Conservation (phyloP, 1,140 invertebrate species). For the Tetramorium parvispinum region DNA sequence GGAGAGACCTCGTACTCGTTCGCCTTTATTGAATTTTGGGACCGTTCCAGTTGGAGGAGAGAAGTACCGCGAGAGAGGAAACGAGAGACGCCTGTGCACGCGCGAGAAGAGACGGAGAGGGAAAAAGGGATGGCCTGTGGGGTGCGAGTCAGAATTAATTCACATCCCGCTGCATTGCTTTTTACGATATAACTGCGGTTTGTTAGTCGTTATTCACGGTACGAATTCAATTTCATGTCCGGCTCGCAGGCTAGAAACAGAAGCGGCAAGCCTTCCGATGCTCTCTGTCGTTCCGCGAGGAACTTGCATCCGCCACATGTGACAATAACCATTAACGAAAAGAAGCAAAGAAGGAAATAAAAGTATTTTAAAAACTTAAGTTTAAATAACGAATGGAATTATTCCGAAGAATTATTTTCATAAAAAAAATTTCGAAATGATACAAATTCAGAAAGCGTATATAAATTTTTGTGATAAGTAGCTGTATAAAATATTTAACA, state of each 20-base stretch:
- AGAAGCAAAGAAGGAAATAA: not conserved
- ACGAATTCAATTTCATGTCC: conserved; percentile 82
- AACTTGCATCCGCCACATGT: not conserved
- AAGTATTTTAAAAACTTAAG: not conserved
- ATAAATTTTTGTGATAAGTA: not conserved
- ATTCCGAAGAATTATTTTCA: not conserved
- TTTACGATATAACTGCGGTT: conserved; percentile 86
- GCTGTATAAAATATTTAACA: not conserved
- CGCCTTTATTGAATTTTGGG: conserved; percentile 86
- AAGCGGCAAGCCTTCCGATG: conserved; percentile 19
- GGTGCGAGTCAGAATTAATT: conserved; percentile 84
- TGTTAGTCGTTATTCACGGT: conserved; percentile 86
- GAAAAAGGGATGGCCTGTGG: conserved; percentile 69
- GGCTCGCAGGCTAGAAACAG: conserved; percentile 56
- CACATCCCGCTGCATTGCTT: conserved; percentile 85
- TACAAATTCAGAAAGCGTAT: not conserved
- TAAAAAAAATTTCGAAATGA: not conserved
- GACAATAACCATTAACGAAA: conserved; percentile 6
- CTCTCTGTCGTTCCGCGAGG: not conserved
- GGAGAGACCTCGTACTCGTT: conserved; percentile 79
- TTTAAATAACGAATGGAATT: not conserved
- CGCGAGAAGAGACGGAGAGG: conserved; percentile 50
- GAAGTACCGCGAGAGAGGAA: conserved; percentile 39
- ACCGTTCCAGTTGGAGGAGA: conserved; percentile 80
- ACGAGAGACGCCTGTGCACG: conserved; percentile 59